Conservation (phyloP, 2,113 vertebrate species). For the Chaetodon trifascialis region DNA sequence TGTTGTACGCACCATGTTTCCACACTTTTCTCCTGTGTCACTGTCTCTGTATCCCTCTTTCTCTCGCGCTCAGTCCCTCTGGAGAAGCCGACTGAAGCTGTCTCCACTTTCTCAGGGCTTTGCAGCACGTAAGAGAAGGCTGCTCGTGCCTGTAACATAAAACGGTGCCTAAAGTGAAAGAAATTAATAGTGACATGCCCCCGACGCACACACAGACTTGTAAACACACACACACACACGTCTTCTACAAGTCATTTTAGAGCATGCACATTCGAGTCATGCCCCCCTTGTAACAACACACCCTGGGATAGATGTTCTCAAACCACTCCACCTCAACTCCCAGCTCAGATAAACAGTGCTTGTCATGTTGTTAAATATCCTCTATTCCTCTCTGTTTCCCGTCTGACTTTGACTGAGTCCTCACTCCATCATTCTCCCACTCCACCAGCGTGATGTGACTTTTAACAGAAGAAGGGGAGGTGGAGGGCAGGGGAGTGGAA, state of each 20-base stretch:
- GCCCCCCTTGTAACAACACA: constrained; percentile 40
- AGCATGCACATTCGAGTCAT: constrained; percentile 46
- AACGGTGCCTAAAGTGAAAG: constrained; percentile 64
- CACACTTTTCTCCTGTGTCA: constrained; percentile 1
- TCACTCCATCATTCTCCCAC: constrained; percentile 39
- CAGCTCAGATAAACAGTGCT: constrained; percentile 48
- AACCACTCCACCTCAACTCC: constrained; percentile 25
- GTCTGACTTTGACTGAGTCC: constrained; percentile 50
- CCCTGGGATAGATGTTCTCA: constrained; percentile 35
- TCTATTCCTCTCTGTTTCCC: constrained; percentile 46
- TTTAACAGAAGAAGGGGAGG: constrained; percentile 75
- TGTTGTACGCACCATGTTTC: constrained; percentile 23
- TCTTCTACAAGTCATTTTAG: constrained; percentile 10
- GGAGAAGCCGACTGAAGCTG: constrained; percentile 38
- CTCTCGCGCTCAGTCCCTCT: neutral
- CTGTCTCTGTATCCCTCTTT: neutral
- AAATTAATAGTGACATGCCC: constrained; percentile 66
- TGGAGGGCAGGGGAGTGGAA: neutral
- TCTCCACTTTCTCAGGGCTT: constrained; percentile 57
- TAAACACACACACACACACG: constrained; percentile 27
- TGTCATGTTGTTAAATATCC: constrained; percentile 55
- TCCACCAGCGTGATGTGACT: constrained; percentile 38
- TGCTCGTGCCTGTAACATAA: constrained; percentile 67
- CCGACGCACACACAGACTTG: neutral
- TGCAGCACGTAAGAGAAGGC: constrained; percentile 58